Evolutionary conservation across 2,113 vertebrate genomes (phyloP).

Genomic region (Vireo altiloquus): DNA sequence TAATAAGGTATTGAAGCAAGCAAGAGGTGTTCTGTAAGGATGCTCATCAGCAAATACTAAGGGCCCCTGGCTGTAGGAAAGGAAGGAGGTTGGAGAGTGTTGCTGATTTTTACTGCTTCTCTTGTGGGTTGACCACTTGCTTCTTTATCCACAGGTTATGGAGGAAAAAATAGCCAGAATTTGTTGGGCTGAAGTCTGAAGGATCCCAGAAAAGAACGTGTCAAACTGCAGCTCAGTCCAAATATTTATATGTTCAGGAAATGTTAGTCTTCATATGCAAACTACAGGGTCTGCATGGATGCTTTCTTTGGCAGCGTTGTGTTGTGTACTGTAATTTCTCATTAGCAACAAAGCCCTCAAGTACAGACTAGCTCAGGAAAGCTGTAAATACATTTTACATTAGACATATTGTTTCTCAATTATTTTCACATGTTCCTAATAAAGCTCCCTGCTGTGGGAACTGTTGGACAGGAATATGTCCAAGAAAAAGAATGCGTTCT

Average conservation of each 20-base stretch:
- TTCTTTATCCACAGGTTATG: not conserved
- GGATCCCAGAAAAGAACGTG: not conserved
- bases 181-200: not conserved
- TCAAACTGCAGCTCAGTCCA: not conserved
- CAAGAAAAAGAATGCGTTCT: not conserved
- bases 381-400: slow-evolving; percentile 13
- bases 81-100: not conserved
- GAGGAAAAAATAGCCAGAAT: not conserved
- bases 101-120: not conserved
- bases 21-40: not conserved
- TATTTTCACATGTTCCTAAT: not conserved
- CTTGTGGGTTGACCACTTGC: not conserved
- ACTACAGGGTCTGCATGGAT: not conserved
- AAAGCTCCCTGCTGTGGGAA: not conserved
- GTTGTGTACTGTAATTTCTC: slow-evolving; percentile 13
- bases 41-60: not conserved
- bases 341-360: not conserved
- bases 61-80: not conserved
- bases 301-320: slow-evolving; percentile 16
- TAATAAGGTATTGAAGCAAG: not conserved
- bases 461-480: not conserved
- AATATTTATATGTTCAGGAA: slow-evolving; percentile 1
- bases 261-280: not conserved
- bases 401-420: slow-evolving; percentile 8
- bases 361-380: not conserved